Percentiles rank a stretch among this genome's conserved stretches.
phyloP scores from a whole-genome alignment of 1,140 invertebrate genomes.

The Colletes gigas region DNA sequence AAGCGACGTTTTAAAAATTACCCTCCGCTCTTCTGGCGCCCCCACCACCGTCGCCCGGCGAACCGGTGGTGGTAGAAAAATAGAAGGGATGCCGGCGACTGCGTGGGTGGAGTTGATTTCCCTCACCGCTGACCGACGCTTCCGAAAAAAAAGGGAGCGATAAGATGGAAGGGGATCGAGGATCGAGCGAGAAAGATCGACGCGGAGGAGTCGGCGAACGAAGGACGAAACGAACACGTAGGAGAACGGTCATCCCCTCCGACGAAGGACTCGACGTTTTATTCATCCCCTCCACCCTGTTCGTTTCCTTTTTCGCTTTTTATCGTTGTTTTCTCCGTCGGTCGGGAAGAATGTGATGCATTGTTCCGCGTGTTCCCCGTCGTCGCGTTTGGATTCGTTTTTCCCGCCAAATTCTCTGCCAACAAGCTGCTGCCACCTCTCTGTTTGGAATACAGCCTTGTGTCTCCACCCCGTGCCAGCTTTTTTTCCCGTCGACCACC shows the following conservation, averaged over 20 bases:
- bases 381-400: constrained; percentile 78
- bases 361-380: constrained; percentile 72
- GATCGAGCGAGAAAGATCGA: constrained; percentile 47
- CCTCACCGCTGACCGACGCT: constrained; percentile 33
- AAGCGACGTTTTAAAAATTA: constrained; percentile 78
- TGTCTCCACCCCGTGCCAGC: neutral
- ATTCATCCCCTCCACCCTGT: constrained; percentile 2
- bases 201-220: constrained; percentile 48
- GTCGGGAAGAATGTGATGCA: constrained; percentile 76
- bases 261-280: constrained; percentile 34
- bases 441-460: constrained; percentile 45
- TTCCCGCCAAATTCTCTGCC: constrained; percentile 78
- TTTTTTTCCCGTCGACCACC: constrained; percentile 7
- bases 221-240: constrained; percentile 50
- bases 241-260: constrained; percentile 43
- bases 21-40: constrained; percentile 47
- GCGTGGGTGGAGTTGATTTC: constrained; percentile 47
- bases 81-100: constrained; percentile 46
- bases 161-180: constrained; percentile 4
- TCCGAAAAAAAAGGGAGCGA: constrained; percentile 41
- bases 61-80: constrained; percentile 27
- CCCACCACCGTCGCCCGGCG: neutral
- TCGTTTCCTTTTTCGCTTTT: constrained; percentile 40
- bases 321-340: constrained; percentile 59
- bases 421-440: constrained; percentile 68